Evolutionary conservation across 2,797 vertebrate genomes (phyloP), one percentile per base, ranked within the genome.

Genomic region (Taenioides sp.): DNA sequence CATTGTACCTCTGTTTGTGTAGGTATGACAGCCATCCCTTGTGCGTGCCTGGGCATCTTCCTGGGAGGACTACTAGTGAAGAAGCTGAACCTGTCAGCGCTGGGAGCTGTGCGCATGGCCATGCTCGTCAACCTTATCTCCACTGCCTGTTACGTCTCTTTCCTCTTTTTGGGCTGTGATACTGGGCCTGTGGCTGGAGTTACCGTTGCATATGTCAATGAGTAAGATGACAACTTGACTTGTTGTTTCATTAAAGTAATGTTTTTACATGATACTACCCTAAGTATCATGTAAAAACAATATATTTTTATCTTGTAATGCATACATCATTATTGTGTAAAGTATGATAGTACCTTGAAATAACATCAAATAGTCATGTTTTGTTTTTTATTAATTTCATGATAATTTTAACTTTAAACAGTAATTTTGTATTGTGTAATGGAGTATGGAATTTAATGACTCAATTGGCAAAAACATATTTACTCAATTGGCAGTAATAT

Each of bases 21-120:
- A 99, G 98, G 97, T 63, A 97, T 99, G 98, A 99, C 98, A 0
- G 98, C 98, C 16, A 99, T 99, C 84, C 98, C 98, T 0, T 99
- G 98, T 49, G 98, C 98, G 0, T 99, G 98, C 73, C 93, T 99
- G 91, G 98, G 98, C 1, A 99, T 99, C 89, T 99, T 99, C 88
- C 91, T 99, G 58, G 97, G 98, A 0, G 98, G 98, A 1, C 94
- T 99, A 65, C 92, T 99, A 86, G 98, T 99, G 59, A 98, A 98
- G 92, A 98, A 99, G 91, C 92, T 99, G 81, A 99, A 97, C 88
- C 92, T 99, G 76, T 97, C 96, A 0, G 97, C 98, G 18, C 93
- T 99, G 54, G 97, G 98, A 10, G 97, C 98, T 31, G 96, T 98
- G 70, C 95, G 95, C 64, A 98, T 99, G 97, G 98, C 98, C 85